Conservation (phyloP, 1,140 invertebrate species). For the Cephus cinctus region DNA sequence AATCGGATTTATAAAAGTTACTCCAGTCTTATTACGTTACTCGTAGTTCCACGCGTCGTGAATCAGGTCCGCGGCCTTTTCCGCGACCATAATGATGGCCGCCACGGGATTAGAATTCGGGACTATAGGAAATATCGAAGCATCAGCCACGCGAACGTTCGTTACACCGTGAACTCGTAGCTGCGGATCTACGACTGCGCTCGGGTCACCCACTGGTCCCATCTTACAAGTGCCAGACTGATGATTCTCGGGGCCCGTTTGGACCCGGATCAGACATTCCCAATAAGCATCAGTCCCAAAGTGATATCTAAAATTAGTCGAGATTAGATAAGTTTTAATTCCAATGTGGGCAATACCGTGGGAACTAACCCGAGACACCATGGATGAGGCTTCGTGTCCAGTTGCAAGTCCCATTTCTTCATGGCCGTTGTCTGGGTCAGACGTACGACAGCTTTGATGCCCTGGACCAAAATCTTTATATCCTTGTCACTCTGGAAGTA, state of each 20-base stretch:
- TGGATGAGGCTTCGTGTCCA: conserved; percentile 43
- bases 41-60: conserved; percentile 35
- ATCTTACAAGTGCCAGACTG: conserved; percentile 60
- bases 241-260: conserved; percentile 54
- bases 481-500: conserved; percentile 60
- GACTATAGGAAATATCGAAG: conserved; percentile 59
- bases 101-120: conserved; percentile 57
- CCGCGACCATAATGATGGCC: conserved; percentile 57
- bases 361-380: conserved; percentile 43
- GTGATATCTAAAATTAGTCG: conserved; percentile 30
- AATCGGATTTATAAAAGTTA: neutral
- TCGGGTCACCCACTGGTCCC: conserved; percentile 44
- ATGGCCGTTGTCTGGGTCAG: conserved; percentile 48
- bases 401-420: conserved; percentile 50
- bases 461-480: conserved; percentile 53
- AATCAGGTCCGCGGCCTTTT: conserved; percentile 60
- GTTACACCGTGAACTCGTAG: conserved; percentile 53
- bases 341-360: conserved; percentile 19
- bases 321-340: neutral
- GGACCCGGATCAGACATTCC: conserved; percentile 49
- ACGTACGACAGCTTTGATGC: conserved; percentile 45
- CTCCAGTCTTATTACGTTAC: neutral
- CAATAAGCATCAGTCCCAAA: conserved; percentile 58
- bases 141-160: conserved; percentile 58
- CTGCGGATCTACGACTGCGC: conserved; percentile 56